Evolutionary conservation across 2,113 vertebrate species (phyloP).

Genomic region (Mirza zaza): DNA sequence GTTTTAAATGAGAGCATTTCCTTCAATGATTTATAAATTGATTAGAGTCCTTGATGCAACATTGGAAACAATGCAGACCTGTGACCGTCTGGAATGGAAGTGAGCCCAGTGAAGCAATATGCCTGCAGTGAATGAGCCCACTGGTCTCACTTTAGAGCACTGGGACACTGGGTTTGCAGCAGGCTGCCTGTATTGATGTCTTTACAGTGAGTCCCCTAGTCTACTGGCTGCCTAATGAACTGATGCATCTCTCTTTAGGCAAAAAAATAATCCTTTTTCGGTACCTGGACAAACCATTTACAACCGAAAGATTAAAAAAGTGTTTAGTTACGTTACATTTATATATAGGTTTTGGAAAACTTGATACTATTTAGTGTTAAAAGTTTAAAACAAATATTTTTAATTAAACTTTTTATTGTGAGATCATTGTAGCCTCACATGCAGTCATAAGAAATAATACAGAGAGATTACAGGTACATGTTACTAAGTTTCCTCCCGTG

Average conservation of each 20-base stretch:
- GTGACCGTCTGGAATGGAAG: neutral
- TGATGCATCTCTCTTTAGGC: neutral
- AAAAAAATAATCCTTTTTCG: neutral
- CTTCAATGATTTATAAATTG: neutral
- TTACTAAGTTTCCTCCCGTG: neutral
- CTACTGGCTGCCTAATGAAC: neutral
- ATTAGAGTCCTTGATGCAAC: neutral
- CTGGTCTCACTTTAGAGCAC: neutral
- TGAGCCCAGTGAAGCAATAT: neutral
- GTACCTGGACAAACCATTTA: neutral
- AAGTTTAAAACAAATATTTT: slow-evolving; percentile 7
- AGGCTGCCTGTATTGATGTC: neutral
- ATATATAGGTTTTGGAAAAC: neutral
- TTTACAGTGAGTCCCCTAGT: neutral
- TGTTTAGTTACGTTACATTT: neutral
- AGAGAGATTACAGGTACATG: neutral
- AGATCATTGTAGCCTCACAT: neutral
- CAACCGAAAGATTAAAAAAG: neutral
- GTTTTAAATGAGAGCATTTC: neutral
- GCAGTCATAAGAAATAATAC: neutral
- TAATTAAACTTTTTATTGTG: neutral
- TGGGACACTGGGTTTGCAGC: neutral
- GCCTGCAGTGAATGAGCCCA: neutral
- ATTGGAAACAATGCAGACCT: neutral
- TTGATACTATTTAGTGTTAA: neutral